Conservation (phyloP, 1,140 invertebrate genomes). For the Belonocnema kinseyi region DNA sequence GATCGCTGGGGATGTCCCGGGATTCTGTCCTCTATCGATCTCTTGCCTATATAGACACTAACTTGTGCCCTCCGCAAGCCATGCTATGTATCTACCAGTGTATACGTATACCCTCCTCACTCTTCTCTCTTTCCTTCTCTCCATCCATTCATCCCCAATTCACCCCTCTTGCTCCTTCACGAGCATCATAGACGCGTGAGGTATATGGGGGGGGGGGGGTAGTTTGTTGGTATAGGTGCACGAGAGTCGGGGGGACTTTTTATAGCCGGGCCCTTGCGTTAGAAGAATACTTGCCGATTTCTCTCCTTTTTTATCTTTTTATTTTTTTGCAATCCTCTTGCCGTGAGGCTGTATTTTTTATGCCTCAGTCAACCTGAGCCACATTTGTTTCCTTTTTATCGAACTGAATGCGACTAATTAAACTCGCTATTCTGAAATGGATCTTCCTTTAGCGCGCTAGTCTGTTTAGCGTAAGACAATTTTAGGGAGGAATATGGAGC, state of each 20-base stretch:
- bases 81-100: slow-evolving; percentile 65
- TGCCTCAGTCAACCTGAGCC: too few species aligned
- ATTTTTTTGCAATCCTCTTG: not conserved
- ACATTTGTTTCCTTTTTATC: slow-evolving; percentile 1
- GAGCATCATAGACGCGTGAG: slow-evolving; percentile 29
- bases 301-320: not conserved
- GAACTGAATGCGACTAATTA: slow-evolving; percentile 5
- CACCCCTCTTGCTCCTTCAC: slow-evolving; percentile 40
- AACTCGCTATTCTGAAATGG: not conserved
- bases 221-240: slow-evolving; percentile 34
- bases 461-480: not conserved
- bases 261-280: slow-evolving; percentile 20
- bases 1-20: slow-evolving; percentile 74
- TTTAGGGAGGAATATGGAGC: not conserved
- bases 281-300: slow-evolving; percentile 29
- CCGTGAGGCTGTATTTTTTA: not conserved
- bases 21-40: slow-evolving; percentile 76
- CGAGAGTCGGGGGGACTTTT: slow-evolving; percentile 22
- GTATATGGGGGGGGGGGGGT: slow-evolving; percentile 25
- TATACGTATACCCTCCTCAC: slow-evolving; percentile 53
- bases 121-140: slow-evolving; percentile 46
- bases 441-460: not conserved
- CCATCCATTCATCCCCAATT: slow-evolving; percentile 26
- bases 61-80: slow-evolving; percentile 72
- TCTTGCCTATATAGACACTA: slow-evolving; percentile 72